Conservation (phyloP, 2,888 invertebrate species). For the Sinelater perroti region DNA sequence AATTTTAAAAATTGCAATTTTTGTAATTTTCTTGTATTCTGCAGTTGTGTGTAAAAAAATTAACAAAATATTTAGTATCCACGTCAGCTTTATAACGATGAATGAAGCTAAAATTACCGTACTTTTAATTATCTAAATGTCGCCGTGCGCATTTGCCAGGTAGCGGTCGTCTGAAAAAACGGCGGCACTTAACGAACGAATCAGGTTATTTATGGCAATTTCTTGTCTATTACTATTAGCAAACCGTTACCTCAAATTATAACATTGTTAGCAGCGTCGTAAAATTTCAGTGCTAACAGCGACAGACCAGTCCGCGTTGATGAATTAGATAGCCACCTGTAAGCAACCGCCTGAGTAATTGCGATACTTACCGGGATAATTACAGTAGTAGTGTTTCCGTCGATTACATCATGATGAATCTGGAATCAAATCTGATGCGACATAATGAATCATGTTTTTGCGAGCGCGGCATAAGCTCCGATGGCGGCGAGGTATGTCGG, state of each 20-base stretch:
- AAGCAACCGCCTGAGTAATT: conserved; percentile 38
- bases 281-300: conserved; percentile 42
- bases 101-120: conserved; percentile 11
- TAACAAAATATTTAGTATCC: no score
- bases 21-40: no score
- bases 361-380: conserved; percentile 34
- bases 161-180: conserved; percentile 19
- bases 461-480: conserved; percentile 43
- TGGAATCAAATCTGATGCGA: conserved; percentile 47
- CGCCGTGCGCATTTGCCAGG: conserved; percentile 9
- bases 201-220: conserved; percentile 33
- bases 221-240: conserved; percentile 37
- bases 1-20: no score
- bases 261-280: conserved; percentile 43
- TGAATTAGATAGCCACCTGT: conserved; percentile 35
- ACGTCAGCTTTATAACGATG: neutral
- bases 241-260: conserved; percentile 43
- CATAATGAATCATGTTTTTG: conserved; percentile 48
- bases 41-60: no score
- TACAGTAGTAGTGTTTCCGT: conserved; percentile 44
- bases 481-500: conserved; percentile 48
- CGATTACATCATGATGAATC: conserved; percentile 48
- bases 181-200: conserved; percentile 23
- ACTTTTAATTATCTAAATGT: conserved; percentile 21
- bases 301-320: conserved; percentile 38